Conservation (phyloP, 1,140 invertebrate species). For the Pachyrhynchus sulphureomaculatus region DNA sequence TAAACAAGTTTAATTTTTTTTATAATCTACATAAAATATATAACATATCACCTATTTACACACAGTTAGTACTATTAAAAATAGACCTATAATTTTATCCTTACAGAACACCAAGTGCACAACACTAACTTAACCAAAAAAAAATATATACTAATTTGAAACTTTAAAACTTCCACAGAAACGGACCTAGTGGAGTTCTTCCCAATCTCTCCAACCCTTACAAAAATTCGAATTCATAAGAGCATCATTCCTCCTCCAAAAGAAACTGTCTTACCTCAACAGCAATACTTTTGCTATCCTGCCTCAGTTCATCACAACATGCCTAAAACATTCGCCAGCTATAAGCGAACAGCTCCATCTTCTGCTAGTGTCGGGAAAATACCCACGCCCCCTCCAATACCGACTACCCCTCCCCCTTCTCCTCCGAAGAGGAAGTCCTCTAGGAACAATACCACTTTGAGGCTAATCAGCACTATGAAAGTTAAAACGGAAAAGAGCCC, state of each 20-base stretch:
- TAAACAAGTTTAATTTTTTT: too few relatives aligned
- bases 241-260: conserved; percentile 49
- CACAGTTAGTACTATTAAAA: too few relatives aligned
- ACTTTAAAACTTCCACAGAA: conserved; percentile 31
- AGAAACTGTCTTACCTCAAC: conserved; percentile 40
- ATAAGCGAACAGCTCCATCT: conserved; percentile 57
- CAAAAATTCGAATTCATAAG: conserved; percentile 75
- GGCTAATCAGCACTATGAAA: conserved; percentile 61
- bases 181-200: conserved; percentile 71
- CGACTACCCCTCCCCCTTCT: conserved; percentile 57
- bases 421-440: conserved; percentile 73
- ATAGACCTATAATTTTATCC: too few relatives aligned
- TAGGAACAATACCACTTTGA: conserved; percentile 67
- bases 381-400: conserved; percentile 28
- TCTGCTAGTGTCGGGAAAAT: conserved; percentile 43
- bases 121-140: not conserved
- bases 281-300: conserved; percentile 63
- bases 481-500: conserved; percentile 40
- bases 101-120: conserved; percentile 9
- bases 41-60: too few relatives aligned
- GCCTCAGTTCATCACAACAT: conserved; percentile 52
- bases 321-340: conserved; percentile 53
- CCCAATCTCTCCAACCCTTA: conserved; percentile 76
- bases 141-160: conserved; percentile 9
- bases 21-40: too few relatives aligned